Percentiles rank a stretch among this genome's conserved stretches.
These are phyloP conservation scores for Torymus texanus DNA, from an alignment of 2,888 invertebrate genomes.

Conservation along the genomic window DNA sequence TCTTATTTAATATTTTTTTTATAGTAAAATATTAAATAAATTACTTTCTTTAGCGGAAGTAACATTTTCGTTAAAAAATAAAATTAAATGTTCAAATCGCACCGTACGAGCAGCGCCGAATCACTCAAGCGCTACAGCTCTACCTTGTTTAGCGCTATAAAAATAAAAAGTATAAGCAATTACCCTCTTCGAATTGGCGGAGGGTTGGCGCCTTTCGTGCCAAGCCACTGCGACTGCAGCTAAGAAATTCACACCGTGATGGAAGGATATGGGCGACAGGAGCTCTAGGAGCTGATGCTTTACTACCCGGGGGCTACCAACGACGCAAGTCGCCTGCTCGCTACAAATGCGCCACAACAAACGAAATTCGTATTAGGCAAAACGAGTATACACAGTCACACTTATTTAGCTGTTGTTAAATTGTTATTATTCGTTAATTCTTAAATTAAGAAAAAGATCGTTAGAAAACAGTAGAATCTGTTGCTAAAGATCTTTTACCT, in stretches of 20 bases:
- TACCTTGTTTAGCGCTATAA: too few relatives aligned
- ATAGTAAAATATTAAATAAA: too few relatives aligned
- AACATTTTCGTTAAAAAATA: too few relatives aligned
- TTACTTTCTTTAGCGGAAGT: too few relatives aligned
- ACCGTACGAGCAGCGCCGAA: too few relatives aligned
- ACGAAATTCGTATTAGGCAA: conserved; percentile 32
- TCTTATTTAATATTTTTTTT: too few relatives aligned
- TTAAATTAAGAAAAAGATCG: neutral
- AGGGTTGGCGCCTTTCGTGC: conserved; percentile 82
- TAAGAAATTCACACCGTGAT: conserved; percentile 87
- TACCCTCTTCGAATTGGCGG: conserved; percentile 75
- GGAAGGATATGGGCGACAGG: conserved; percentile 88
- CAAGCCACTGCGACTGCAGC: conserved; percentile 91
- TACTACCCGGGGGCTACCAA: conserved; percentile 81
- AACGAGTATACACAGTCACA: conserved; percentile 12
- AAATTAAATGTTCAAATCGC: too few relatives aligned
- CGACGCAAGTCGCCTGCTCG: conserved; percentile 77
- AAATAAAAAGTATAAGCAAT: conserved; percentile 22
- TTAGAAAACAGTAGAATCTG: too few relatives aligned
- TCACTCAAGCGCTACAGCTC: too few relatives aligned
- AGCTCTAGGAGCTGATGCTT: conserved; percentile 88
- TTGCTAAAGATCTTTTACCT: neutral
- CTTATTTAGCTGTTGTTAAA: conserved; percentile 14
- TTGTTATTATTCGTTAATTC: conserved; percentile 4
- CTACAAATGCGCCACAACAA: conserved; percentile 64